Percentiles rank a stretch among this genome's conserved stretches.
Evolutionary conservation across 2,113 vertebrate species (phyloP).

Genomic region (Halichoerus grypus): DNA sequence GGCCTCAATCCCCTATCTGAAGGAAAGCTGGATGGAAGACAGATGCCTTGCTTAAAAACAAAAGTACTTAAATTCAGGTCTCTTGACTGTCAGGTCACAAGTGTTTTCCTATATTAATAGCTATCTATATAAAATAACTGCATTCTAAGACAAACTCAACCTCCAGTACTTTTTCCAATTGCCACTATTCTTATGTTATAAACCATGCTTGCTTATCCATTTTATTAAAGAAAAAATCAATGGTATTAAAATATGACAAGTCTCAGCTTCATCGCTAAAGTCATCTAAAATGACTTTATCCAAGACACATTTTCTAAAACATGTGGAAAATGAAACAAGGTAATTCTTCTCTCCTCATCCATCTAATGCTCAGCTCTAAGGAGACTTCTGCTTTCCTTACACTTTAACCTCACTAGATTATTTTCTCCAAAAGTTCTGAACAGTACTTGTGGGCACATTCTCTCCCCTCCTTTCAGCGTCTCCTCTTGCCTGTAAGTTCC

Average conservation of each 20-base stretch:
- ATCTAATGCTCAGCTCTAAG: background rate
- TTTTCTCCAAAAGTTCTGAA: background rate
- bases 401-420: background rate
- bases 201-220: background rate
- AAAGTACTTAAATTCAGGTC: background rate
- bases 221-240: background rate
- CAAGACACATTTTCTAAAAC: background rate
- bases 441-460: background rate
- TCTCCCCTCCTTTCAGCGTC: background rate
- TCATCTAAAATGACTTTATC: conserved; percentile 36
- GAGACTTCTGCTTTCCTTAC: background rate
- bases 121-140: background rate
- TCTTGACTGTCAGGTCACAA: background rate
- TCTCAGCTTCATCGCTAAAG: background rate
- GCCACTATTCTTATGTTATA: background rate
- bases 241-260: conserved; percentile 25
- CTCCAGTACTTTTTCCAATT: background rate
- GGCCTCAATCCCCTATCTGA: background rate
- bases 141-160: background rate
- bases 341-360: background rate
- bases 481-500: background rate
- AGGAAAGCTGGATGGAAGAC: background rate
- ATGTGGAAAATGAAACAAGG: background rate
- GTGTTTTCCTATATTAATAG: background rate
- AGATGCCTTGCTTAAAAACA: background rate